Percentiles rank a stretch among this genome's conserved stretches.
Conservation (phyloP, 2,113 vertebrate species). For the Pheucticus melanocephalus region DNA sequence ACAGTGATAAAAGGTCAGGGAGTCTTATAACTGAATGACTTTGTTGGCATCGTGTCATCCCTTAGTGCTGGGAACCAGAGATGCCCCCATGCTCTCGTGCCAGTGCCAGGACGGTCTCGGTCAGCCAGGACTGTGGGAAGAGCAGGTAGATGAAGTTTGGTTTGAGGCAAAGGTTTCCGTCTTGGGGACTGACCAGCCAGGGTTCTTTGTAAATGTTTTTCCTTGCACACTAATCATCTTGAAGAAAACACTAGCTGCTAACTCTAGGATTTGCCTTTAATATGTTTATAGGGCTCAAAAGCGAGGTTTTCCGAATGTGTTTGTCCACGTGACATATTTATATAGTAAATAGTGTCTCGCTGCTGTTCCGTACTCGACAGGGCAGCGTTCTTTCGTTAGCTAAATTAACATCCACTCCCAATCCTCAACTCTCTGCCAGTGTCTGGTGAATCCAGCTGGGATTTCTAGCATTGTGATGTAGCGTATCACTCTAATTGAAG, state of each 20-base stretch:
- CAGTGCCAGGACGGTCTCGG: not conserved
- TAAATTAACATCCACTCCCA: conserved; percentile 49
- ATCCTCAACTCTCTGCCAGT: conserved; percentile 1
- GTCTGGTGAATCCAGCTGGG: not conserved
- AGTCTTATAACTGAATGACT: conserved; percentile 16
- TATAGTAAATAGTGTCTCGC: conserved; percentile 57
- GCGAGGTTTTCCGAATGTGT: conserved; percentile 64
- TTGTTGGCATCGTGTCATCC: conserved; percentile 24
- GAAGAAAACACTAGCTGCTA: conserved; percentile 76
- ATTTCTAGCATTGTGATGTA: not conserved
- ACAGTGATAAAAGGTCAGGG: conserved; percentile 40
- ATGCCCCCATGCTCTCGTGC: not conserved
- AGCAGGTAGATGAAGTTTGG: conserved; percentile 31
- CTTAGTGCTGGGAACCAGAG: conserved; percentile 34
- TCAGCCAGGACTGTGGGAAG: not conserved
- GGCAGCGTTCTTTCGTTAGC: conserved; percentile 16
- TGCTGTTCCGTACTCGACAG: conserved; percentile 49
- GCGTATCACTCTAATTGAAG: not conserved
- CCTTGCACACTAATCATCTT: conserved; percentile 67
- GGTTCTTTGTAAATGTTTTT: conserved; percentile 66
- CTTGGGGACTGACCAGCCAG: conserved; percentile 53
- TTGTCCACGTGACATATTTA: conserved; percentile 63
- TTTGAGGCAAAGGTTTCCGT: conserved; percentile 42
- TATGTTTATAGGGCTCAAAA: conserved; percentile 67
- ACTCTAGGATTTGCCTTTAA: conserved; percentile 74